Conservation (phyloP, 2,113 vertebrate species). For the Indri indri region DNA sequence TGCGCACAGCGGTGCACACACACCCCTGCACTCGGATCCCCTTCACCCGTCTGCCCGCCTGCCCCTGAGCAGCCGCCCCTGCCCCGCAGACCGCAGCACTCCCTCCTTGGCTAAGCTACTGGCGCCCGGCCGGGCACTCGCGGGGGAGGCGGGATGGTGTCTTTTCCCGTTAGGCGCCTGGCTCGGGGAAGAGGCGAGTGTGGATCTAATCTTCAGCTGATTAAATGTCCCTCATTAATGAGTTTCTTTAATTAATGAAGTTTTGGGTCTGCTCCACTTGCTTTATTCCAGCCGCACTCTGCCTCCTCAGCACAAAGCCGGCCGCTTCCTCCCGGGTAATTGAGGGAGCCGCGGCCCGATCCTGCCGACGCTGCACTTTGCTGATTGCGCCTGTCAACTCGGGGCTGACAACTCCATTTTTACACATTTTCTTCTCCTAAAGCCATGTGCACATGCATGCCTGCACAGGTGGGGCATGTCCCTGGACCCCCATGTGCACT, state of each 20-base stretch:
- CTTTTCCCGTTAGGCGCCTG: conserved; percentile 12
- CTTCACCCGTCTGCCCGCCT: not conserved
- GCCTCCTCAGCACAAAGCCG: conserved; percentile 87
- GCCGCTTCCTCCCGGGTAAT: conserved; percentile 83
- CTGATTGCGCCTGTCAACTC: conserved; percentile 79
- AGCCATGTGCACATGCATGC: not conserved
- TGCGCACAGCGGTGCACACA: accelerated
- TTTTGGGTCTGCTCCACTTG: conserved; percentile 86
- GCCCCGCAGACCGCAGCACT: not conserved
- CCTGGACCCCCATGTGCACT: not conserved
- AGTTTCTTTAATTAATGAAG: conserved; percentile 89
- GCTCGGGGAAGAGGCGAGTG: conserved; percentile 49
- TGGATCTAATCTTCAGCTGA: conserved; percentile 84
- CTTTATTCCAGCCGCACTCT: conserved; percentile 80
- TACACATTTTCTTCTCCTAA: conserved; percentile 73
- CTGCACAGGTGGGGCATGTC: accelerated
- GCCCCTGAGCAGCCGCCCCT: too few relatives aligned
- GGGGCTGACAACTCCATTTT: conserved; percentile 79
- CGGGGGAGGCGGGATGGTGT: not conserved
- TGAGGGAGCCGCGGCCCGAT: conserved; percentile 72
- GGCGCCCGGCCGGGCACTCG: not conserved
- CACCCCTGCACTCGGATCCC: accelerated
- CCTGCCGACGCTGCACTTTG: conserved; percentile 86
- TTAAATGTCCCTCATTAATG: conserved; percentile 88
- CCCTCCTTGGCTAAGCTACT: not conserved